These are phyloP conservation scores for Emberiza fucata DNA, from an alignment of 2,113 vertebrate genomes.

Conservation along the genomic window DNA sequence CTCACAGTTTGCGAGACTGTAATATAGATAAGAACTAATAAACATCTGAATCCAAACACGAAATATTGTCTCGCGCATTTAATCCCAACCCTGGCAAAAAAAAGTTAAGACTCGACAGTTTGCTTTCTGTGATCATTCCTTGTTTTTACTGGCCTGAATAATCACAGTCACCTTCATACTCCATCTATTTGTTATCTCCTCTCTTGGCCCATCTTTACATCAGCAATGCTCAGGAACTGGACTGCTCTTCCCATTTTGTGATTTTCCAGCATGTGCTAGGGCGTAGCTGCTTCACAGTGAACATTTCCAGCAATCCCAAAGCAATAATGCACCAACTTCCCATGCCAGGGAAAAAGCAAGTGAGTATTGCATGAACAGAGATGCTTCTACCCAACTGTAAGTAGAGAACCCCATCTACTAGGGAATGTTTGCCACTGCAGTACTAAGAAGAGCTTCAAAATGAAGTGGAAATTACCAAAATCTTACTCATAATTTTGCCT, in stretches of 20 bases:
- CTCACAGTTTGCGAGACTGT: neutral
- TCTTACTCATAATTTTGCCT: neutral
- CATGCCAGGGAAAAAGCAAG: neutral
- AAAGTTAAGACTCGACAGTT: neutral
- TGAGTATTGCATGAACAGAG: neutral
- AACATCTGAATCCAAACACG: neutral
- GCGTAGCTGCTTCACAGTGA: neutral
- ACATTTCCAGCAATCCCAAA: neutral
- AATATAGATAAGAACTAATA: neutral
- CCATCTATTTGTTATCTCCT: neutral
- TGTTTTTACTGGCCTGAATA: neutral
- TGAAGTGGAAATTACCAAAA: neutral
- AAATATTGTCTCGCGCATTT: neutral
- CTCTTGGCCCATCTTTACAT: neutral
- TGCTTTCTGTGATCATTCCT: neutral
- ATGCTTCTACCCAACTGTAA: neutral
- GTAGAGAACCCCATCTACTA: neutral
- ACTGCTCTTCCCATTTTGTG: neutral
- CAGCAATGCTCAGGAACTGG: neutral
- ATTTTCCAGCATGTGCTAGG: neutral
- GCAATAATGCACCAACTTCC: neutral
- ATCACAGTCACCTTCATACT: neutral
- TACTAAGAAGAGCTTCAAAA: neutral
- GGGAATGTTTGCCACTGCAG: neutral
- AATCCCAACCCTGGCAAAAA: neutral